These are phyloP conservation scores for Phenganax subtilis DNA, from an alignment of 92 coral and sea anemone species.

Conservation along the genomic window DNA sequence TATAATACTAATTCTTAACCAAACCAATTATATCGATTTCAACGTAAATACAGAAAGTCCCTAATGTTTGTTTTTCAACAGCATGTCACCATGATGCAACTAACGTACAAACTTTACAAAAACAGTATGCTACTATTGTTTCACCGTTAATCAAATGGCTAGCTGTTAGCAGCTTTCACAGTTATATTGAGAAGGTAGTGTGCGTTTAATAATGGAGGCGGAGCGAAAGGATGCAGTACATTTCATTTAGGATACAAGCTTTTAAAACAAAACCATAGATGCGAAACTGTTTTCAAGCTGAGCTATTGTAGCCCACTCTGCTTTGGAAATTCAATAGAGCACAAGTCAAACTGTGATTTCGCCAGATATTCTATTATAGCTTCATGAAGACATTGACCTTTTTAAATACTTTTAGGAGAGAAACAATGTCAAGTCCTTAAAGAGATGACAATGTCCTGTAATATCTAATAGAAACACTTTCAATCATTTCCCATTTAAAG, in stretches of 20 bases:
- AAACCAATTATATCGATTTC: too few relatives aligned
- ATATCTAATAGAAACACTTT: too few relatives aligned
- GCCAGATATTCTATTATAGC: neutral
- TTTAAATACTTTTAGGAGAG: neutral
- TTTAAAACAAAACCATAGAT: conserved; percentile 33
- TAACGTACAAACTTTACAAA: neutral
- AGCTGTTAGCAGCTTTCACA: conserved; percentile 13
- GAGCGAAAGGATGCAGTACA: conserved; percentile 32
- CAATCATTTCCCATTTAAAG: too few relatives aligned
- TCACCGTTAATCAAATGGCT: conserved; percentile 13
- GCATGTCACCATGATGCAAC: neutral
- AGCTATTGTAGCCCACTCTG: conserved; percentile 17
- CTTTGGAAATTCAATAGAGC: conserved; percentile 7
- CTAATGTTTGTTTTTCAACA: conserved; percentile 1
- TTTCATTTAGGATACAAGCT: conserved; percentile 25
- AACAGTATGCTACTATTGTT: conserved; percentile 17
- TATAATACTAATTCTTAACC: too few relatives aligned
- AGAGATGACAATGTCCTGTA: neutral
- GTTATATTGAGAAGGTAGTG: neutral
- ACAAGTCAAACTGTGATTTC: conserved; percentile 25
- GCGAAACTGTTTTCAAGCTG: conserved; percentile 40
- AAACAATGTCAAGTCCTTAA: neutral
- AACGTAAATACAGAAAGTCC: too few relatives aligned
- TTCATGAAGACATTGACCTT: neutral
- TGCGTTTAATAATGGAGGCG: neutral